phyloP scores from a whole-genome alignment of 2,888 invertebrate species.

The Scelioninae gen. 2 region DNA sequence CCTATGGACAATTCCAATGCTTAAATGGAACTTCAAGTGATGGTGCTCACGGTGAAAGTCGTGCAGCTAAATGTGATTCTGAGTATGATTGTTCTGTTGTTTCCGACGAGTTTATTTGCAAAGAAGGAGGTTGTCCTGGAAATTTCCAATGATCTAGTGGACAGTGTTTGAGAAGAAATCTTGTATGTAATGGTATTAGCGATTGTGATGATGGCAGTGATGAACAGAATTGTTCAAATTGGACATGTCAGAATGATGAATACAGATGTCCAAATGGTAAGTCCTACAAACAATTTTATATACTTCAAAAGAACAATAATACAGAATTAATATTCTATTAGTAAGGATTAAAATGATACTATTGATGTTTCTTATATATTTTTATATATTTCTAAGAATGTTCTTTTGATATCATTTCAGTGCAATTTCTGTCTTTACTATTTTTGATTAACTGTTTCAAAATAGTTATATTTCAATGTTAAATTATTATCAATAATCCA shows the following conservation, averaged over 20 bases:
- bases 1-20: conserved; percentile 79
- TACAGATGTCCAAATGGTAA: conserved; percentile 76
- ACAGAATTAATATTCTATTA: too few relatives aligned
- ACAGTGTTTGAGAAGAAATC: conserved; percentile 78
- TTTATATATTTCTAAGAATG: too few relatives aligned
- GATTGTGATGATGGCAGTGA: conserved; percentile 81
- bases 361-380: conserved; percentile 12
- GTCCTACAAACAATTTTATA: too few relatives aligned
- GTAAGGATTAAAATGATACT: too few relatives aligned
- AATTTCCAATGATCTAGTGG: conserved; percentile 79
- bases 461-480: too few relatives aligned
- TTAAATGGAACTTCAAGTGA: conserved; percentile 78
- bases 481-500: too few relatives aligned
- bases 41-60: conserved; percentile 78
- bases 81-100: conserved; percentile 80
- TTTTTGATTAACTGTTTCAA: too few relatives aligned
- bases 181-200: conserved; percentile 80
- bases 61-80: conserved; percentile 78
- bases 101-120: conserved; percentile 79
- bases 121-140: conserved; percentile 77
- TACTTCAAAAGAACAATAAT: too few relatives aligned
- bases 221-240: conserved; percentile 77
- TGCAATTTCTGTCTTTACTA: too few relatives aligned
- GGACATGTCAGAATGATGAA: conserved; percentile 78
- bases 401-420: too few relatives aligned